phyloP scores from a whole-genome alignment of 2,888 invertebrate species.

The Drosophila conformis region DNA sequence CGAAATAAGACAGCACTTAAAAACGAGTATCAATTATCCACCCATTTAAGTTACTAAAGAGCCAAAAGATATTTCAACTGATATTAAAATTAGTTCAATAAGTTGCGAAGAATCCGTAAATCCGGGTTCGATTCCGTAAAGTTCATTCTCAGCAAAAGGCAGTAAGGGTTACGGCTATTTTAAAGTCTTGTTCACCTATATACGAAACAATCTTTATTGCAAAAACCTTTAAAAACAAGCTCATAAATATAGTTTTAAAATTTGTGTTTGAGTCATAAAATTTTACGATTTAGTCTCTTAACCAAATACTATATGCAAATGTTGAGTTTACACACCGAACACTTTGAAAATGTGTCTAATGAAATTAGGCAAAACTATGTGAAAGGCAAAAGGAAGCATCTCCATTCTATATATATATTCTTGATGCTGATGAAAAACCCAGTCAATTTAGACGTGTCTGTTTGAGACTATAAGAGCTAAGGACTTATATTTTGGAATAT shows the following conservation, averaged over 20 bases:
- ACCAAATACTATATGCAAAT: background rate
- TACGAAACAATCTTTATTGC: background rate
- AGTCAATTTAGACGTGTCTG: too few relatives aligned
- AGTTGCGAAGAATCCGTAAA: background rate
- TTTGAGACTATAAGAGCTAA: too few relatives aligned
- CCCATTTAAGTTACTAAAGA: conserved; percentile 1
- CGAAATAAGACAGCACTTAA: conserved; percentile 5
- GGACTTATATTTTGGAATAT: too few relatives aligned
- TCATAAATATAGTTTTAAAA: background rate
- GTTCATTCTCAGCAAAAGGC: background rate
- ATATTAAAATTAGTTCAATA: background rate
- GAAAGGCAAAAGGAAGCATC: background rate
- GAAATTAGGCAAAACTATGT: background rate
- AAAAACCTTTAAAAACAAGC: background rate
- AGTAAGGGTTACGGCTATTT: background rate
- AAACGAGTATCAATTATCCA: conserved; percentile 18
- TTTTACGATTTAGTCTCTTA: background rate
- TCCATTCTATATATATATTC: background rate
- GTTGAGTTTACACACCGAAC: background rate
- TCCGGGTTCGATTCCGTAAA: background rate
- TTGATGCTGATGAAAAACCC: too few relatives aligned
- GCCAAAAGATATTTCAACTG: too few relatives aligned
- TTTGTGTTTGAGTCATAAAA: background rate
- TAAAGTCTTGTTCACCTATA: background rate
- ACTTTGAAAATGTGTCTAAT: background rate